These are phyloP conservation scores for Coccyzus lansbergi DNA, from an alignment of 2,797 vertebrate genomes.

Conservation along the genomic window DNA sequence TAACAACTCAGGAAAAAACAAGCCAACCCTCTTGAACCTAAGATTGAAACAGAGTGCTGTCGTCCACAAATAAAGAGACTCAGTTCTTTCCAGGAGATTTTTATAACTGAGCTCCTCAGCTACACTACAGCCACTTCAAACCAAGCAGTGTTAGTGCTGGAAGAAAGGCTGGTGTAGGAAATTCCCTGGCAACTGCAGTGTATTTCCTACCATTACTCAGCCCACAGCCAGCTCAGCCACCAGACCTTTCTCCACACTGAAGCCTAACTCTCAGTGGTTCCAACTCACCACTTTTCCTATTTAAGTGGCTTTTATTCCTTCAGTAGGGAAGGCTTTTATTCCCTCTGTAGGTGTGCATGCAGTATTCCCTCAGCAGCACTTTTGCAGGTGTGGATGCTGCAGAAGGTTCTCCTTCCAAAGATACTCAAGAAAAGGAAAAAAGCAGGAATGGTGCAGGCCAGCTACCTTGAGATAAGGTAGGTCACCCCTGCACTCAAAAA, in stretches of 20 bases:
- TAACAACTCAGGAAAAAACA: background rate
- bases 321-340: background rate
- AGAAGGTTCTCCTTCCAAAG: background rate
- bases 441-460: background rate
- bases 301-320: background rate
- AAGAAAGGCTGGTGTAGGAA: background rate
- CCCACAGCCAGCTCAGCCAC: background rate
- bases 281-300: fast-evolving
- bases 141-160: background rate
- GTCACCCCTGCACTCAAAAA: background rate
- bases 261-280: background rate
- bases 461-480: background rate
- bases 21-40: background rate
- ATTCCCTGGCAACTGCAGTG: background rate
- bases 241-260: background rate
- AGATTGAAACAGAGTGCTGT: background rate
- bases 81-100: background rate
- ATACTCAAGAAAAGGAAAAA: background rate
- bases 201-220: background rate
- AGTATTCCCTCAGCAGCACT: background rate
- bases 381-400: background rate
- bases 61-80: background rate
- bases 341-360: no score
- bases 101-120: background rate
- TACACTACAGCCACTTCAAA: background rate